A percentile compares a stretch with the other conserved stretches of the same genome.
Evolutionary conservation across 2,797 vertebrate species (phyloP).

Genomic region (Trematomus bernacchii): DNA sequence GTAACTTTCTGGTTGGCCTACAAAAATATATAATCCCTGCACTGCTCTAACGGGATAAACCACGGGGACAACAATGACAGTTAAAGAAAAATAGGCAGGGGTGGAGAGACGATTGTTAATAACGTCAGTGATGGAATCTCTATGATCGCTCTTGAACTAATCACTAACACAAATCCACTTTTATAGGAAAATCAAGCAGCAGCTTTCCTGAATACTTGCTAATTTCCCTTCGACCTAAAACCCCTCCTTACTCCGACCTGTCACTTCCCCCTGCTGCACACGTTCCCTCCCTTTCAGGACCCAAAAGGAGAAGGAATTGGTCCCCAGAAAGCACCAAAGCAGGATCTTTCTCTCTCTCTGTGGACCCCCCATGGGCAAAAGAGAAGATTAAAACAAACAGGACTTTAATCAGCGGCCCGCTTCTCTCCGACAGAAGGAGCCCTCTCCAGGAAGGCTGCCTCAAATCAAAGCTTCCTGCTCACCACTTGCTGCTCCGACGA

Average conservation of each 20-base stretch:
- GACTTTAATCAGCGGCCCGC: slow-evolving; percentile 97
- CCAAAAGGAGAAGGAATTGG: slow-evolving; percentile 72
- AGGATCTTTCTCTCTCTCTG: slow-evolving; percentile 82
- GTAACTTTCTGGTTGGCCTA: too few species aligned
- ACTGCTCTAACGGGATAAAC: not conserved
- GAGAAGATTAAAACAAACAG: slow-evolving; percentile 98
- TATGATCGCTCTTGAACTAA: not conserved
- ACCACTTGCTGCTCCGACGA: slow-evolving; percentile 96
- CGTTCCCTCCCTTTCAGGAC: slow-evolving; percentile 36
- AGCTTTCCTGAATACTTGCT: not conserved
- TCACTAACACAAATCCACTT: not conserved
- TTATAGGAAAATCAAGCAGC: not conserved
- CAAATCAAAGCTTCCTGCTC: slow-evolving; percentile 98
- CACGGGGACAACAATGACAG: not conserved
- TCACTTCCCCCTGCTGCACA: slow-evolving; percentile 37
- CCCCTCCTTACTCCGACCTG: not conserved
- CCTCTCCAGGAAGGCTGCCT: slow-evolving; percentile 93
- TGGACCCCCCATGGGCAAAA: slow-evolving; percentile 92
- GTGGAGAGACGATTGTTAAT: not conserved
- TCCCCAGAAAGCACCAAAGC: slow-evolving; percentile 67
- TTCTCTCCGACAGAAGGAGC: slow-evolving; percentile 92
- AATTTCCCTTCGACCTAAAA: slow-evolving; percentile 19
- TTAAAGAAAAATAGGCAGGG: not conserved
- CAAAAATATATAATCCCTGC: too few species aligned
- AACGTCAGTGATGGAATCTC: slow-evolving; percentile 4